Conservation (phyloP, 2,797 vertebrate genomes). For the Garrulus glandarius region DNA sequence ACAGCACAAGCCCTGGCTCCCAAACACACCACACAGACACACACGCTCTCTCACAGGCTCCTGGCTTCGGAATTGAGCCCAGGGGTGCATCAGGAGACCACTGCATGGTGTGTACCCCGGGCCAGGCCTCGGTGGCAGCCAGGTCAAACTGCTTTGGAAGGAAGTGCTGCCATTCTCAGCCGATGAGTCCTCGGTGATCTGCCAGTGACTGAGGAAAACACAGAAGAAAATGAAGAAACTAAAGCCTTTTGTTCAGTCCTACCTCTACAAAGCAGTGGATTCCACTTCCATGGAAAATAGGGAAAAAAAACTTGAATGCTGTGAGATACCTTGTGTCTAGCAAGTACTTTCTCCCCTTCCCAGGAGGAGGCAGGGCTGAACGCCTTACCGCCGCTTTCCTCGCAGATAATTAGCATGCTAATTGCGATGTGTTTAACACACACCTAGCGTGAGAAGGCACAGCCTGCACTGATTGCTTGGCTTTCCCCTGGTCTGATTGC, state of each 20-base stretch:
- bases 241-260: neutral
- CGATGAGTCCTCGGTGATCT: accelerated
- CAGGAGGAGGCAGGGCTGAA: neutral
- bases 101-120: neutral
- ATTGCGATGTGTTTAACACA: neutral
- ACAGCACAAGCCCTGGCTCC: neutral
- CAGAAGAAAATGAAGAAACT: neutral
- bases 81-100: accelerated
- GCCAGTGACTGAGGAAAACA: neutral
- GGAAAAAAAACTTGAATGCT: neutral
- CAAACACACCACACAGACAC: neutral
- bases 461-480: neutral
- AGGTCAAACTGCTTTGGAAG: neutral
- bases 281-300: neutral
- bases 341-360: neutral
- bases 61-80: neutral
- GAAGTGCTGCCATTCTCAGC: accelerated
- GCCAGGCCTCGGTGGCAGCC: accelerated
- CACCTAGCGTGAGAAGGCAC: neutral
- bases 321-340: neutral
- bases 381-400: neutral
- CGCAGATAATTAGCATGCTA: neutral
- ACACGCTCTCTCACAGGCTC: neutral
- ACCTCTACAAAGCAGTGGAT: neutral
- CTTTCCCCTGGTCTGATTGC: neutral